Conservation (phyloP, 2,797 vertebrate genomes). For the Girardinus metallicus region DNA sequence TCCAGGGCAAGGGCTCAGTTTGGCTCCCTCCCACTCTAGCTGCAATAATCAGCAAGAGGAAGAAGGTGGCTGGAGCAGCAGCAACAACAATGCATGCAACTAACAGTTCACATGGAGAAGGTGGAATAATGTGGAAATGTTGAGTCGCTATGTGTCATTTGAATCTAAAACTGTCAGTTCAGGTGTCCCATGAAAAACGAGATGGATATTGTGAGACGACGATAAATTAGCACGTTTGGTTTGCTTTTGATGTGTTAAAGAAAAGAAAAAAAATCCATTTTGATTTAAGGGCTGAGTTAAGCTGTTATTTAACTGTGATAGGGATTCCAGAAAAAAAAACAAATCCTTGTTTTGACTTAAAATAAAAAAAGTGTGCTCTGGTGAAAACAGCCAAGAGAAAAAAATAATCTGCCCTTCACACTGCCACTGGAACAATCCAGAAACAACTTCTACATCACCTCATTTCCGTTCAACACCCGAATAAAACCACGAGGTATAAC, state of each 20-base stretch:
- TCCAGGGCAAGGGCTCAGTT: conserved; percentile 85
- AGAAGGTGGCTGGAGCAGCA: conserved; percentile 87
- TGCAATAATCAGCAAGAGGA: conserved; percentile 89
- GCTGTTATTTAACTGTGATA: conserved; percentile 21
- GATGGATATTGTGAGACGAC: conserved; percentile 37
- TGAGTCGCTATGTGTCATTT: conserved; percentile 70
- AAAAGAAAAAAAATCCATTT: conserved; percentile 30
- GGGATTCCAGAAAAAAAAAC: conserved; percentile 35
- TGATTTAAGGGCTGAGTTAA: conserved; percentile 15
- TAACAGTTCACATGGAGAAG: conserved; percentile 82
- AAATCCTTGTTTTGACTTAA: conserved; percentile 21
- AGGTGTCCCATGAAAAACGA: conserved; percentile 39
- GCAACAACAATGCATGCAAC: conserved; percentile 86
- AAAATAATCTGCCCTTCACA: conserved; percentile 26
- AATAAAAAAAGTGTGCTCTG: conserved; percentile 32
- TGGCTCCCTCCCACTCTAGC: conserved; percentile 86
- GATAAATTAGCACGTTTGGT: not conserved
- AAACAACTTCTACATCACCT: conserved; percentile 30
- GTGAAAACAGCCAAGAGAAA: conserved; percentile 42
- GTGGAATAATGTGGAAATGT: conserved; percentile 75
- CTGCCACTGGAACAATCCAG: conserved; percentile 35
- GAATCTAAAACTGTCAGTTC: conserved; percentile 52
- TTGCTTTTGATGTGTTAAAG: conserved; percentile 42
- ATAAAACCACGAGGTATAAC: conserved; percentile 8
- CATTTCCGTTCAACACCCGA: conserved; percentile 24